Evolutionary conservation across 2,888 invertebrate species (phyloP), one percentile per base, ranked within the genome.

Genomic region (Caenorhabditis sp.): DNA sequence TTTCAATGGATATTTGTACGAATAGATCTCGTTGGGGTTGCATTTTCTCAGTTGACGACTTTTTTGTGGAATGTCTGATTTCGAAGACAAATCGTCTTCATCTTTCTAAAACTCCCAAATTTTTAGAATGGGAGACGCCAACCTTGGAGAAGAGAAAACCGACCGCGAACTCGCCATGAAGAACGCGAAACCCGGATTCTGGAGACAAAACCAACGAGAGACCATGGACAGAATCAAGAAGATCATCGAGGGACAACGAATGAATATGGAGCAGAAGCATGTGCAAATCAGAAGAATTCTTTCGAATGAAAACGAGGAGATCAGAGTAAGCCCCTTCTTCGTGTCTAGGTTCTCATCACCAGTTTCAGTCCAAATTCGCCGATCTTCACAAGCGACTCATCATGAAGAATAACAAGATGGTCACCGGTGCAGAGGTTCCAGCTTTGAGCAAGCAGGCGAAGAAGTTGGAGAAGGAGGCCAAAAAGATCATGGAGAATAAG

Each of bases 141-240:
- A 75, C 31, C 28, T 76, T 12, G 76, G 58, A n/a, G 73, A 63
- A 16, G 75, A 82, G 35, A 66, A 77, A 44, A 74, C 80, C 4
- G 80, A 76, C 28, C 56, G 82, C 10, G 76, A 82, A 47, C 70
- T 56, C 12, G 66, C 76, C 12, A 82, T 82, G 82, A 59, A 72
- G 59, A 72, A 77, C 44, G 82, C 82, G 0, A 82, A 82, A n/a
- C 82, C 82, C 28, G 82, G 82, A 66, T 58, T 82, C 47, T 82
- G 82, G 82, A 76, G 73, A 77, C 63, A 80, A 54, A 59, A 70
- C 41, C 58, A 73, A 31, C 66, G 66, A 2, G 82, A 72, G 41
- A 80, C 72, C 7, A 80, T 80, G 79, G 66, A 80, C 31, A 41
- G 72, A 58, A 80, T 80, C 47, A 80, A 72, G 58, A 72, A 80